phyloP scores from a whole-genome alignment of 2,797 vertebrate genomes.

The Siniperca undulata region DNA sequence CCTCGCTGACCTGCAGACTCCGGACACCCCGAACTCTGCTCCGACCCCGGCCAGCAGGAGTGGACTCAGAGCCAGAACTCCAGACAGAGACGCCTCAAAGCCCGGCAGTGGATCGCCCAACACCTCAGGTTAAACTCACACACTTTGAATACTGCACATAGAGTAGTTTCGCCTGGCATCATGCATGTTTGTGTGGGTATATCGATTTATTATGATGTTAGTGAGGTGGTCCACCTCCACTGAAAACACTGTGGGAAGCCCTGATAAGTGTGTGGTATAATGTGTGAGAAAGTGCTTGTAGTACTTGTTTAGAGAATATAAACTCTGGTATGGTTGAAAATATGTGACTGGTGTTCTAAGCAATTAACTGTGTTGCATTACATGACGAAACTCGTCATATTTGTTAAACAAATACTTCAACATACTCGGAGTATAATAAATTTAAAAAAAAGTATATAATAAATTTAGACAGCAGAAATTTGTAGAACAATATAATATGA shows the following conservation, averaged over 20 bases:
- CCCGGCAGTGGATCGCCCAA: conserved; percentile 30
- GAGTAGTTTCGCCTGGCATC: not conserved
- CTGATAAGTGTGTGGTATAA: not conserved
- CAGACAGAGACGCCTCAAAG: conserved; percentile 43
- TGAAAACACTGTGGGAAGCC: not conserved
- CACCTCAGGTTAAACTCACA: conserved; percentile 58
- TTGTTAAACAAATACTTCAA: not conserved
- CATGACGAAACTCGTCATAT: not conserved
- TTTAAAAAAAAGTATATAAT: too few species aligned
- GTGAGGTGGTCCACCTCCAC: not conserved
- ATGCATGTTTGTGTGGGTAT: not conserved
- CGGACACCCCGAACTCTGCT: not conserved
- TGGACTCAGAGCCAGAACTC: conserved; percentile 33
- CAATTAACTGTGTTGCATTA: not conserved
- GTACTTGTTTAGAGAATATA: not conserved
- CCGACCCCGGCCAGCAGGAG: not conserved
- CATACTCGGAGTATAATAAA: too few species aligned
- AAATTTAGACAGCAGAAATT: not conserved
- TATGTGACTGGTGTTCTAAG: not conserved
- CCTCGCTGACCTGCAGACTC: conserved; percentile 60
- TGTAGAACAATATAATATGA: not conserved
- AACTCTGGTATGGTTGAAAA: not conserved
- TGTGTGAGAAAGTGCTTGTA: not conserved
- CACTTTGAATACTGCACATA: not conserved
- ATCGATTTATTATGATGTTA: not conserved